Evolutionary conservation across 2,888 invertebrate species (phyloP).

Genomic region (Tetropium fuscum): DNA sequence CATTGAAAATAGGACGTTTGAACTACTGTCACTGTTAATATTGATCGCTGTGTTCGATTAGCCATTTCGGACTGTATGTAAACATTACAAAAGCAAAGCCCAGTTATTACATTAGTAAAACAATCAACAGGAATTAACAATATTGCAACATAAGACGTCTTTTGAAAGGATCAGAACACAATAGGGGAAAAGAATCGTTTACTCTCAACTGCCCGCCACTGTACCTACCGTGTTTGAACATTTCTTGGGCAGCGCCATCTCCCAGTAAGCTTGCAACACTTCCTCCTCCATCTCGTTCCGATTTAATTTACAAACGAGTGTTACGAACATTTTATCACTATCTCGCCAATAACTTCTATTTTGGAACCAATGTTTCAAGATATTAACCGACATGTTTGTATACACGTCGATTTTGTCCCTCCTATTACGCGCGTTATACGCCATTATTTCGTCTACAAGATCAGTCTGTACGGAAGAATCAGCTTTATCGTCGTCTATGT

Average conservation of each 20-base stretch:
- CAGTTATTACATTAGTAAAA: no score
- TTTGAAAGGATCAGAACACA: no score
- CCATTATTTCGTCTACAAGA: background rate
- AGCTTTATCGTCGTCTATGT: background rate
- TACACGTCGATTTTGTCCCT: background rate
- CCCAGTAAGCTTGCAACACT: background rate
- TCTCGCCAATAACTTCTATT: background rate
- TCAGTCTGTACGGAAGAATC: background rate
- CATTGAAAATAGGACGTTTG: no score
- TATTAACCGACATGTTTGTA: background rate
- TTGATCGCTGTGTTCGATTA: no score
- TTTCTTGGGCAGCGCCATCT: background rate
- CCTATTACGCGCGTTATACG: background rate
- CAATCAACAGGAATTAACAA: no score
- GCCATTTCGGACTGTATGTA: no score
- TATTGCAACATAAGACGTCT: no score
- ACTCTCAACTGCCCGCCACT: no score
- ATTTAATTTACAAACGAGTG: conserved; percentile 5
- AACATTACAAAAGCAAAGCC: no score
- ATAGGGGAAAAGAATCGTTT: no score
- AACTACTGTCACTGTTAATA: no score
- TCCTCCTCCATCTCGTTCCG: conserved; percentile 8
- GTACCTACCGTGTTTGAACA: background rate
- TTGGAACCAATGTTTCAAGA: background rate
- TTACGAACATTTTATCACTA: background rate